A percentile compares a stretch with the other conserved stretches of the same genome.
These are phyloP conservation scores for Benthosema pterotum DNA, from an alignment of 2,797 vertebrate species.

Conservation along the genomic window DNA sequence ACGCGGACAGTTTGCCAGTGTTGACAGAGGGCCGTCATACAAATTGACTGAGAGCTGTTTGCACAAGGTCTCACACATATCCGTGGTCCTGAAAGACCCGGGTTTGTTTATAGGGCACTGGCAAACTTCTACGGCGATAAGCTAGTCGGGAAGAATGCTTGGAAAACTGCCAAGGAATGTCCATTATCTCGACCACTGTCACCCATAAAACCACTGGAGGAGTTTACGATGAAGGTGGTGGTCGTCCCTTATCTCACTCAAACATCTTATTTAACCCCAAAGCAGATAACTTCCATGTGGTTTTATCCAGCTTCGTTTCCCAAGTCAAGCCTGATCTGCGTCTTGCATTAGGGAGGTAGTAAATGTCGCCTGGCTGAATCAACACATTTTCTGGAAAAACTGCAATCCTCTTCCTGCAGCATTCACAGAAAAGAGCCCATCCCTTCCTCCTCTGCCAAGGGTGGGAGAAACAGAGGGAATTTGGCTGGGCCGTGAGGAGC, in stretches of 20 bases:
- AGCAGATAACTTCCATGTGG: slow-evolving; percentile 22
- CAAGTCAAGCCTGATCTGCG: not conserved
- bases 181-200: slow-evolving; percentile 54
- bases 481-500: slow-evolving; percentile 31
- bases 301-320: slow-evolving; percentile 4
- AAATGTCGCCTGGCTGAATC: slow-evolving; percentile 25
- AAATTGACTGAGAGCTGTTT: slow-evolving; percentile 25
- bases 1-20: slow-evolving; percentile 28
- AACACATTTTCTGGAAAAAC: slow-evolving; percentile 44
- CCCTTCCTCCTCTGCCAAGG: slow-evolving; percentile 54
- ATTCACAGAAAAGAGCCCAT: slow-evolving; percentile 60
- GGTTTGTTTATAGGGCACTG: slow-evolving; percentile 34
- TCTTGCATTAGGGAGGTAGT: slow-evolving; percentile 17
- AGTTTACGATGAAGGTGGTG: slow-evolving; percentile 26
- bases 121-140: slow-evolving; percentile 47
- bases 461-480: slow-evolving; percentile 48
- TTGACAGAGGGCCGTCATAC: slow-evolving; percentile 45
- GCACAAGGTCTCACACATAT: slow-evolving; percentile 18
- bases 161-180: slow-evolving; percentile 47
- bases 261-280: slow-evolving; percentile 34
- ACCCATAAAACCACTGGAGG: slow-evolving; percentile 31
- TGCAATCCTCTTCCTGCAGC: slow-evolving; percentile 61
- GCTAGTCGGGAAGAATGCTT: slow-evolving; percentile 15
- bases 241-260: slow-evolving; percentile 20
- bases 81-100: slow-evolving; percentile 22